Evolutionary conservation across 2,888 invertebrate genomes (phyloP), one percentile per base, ranked within the genome.

Genomic region (Cataglyphis altisquamis): DNA sequence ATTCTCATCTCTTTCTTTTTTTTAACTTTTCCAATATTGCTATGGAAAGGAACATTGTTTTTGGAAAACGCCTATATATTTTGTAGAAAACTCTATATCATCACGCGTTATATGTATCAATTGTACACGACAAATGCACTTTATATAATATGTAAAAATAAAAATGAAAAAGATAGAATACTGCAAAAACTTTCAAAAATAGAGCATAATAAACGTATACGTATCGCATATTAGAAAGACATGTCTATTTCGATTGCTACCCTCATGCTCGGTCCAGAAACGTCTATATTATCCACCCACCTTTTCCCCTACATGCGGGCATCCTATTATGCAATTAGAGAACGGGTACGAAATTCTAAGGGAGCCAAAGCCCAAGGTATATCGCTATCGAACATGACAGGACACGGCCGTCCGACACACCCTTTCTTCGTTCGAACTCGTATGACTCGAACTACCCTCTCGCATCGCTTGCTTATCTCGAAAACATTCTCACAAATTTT

Each of bases 271-370:
- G 84, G 82, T 64, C 72, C 80, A 72, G 48, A 32, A 86, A 88
- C 84, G 86, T 89, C 85, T 84, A 88, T 88, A 87, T 86, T 87
- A 87, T 85, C 86, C 88, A 78, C 81, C 89, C 87, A 88, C 89
- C 90, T 90, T 89, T 52, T 87, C 87, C 88, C 88, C 87, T 88
- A 90, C 89, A 90, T 90, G 90, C 90, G 94, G 94, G 94, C 92
- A 92, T 93, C 90, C 94, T 94, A 94, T 94, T 94, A 94, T 94
- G 94, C 94, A 94, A 94, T 94, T 94, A 94, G 93, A 92, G 93
- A 91, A 89, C 88, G 86, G 87, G 90, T 88, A 90, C 92, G 90
- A 91, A 93, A 93, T 93, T 94, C 93, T 92, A 92, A 93, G 93
- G 91, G 92, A 92, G 86, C 90, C 90, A 87, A 90, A 91, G 90